Base-by-base conservation (phyloP, 2,113 vertebrate genomes). In the Hylia prasina region DNA sequence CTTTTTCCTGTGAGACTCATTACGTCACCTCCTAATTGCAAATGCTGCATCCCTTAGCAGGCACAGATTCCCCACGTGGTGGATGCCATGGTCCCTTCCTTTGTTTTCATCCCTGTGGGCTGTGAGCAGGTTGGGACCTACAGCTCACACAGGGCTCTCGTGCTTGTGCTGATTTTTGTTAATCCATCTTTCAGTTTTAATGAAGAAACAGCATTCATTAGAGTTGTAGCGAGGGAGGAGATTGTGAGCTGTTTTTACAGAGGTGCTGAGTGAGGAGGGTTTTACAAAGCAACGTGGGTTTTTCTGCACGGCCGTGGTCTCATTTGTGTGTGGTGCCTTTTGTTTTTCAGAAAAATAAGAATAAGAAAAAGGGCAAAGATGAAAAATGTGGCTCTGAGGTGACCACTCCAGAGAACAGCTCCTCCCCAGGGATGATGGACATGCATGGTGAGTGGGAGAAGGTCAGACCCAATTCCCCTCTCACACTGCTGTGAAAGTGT, bases 381-480 rank as follows among this genome's bases (percentile, higher is more conserved):
- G 99, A 99, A 94, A 99, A 99, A 79, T 99, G 99, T 69, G 99
- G 99, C 83, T 99, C 99, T 0, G 99, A 99, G 97, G 92, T 99
- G 92, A 99, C 99, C 54, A 99, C 99, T 42, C 99, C 99, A 4
- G 99, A 99, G 97, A 99, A 99, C 97, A 99, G 99, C 96, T 99
- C 99, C 18, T 99, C 99, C 70, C 99, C 99, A 0, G 99, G 99
- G 87, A 99, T 99, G 99, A 99, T 99, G 98, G 99, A 99, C 97
- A 99, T 99, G 98, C 99, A 99, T 11, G 99, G 99, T 99, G 93
- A 96, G 98, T 93, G 90, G 81, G 70, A 91, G 63, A 56, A 33
- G 66, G 56, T 88, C 85, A 82, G 63, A 60, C 56, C 57, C 53
- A 37, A 0, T 58, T 71, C 51, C 86, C 75, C 47, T 82, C 2